A percentile compares a stretch with the other conserved stretches of the same genome.
Evolutionary conservation across 1,140 invertebrate species (phyloP).

Genomic region (Metopolophium dirhodum): DNA sequence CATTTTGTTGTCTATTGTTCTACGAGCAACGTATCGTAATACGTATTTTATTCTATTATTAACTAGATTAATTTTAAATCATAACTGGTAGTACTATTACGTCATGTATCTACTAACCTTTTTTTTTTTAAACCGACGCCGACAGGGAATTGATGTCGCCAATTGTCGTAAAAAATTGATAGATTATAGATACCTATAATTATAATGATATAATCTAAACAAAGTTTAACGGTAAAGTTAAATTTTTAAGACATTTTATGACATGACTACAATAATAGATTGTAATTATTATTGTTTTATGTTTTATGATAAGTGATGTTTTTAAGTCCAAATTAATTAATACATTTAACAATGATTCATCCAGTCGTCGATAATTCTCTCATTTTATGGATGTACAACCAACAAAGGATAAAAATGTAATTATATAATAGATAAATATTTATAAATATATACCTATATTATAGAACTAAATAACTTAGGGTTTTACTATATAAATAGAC

Average conservation of each 20-base stretch:
- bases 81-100: background rate
- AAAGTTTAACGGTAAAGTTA: background rate
- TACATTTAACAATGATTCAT: background rate
- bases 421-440: no score
- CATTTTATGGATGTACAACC: background rate
- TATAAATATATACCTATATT: background rate
- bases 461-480: background rate
- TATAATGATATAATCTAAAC: background rate
- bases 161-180: background rate
- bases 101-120: background rate
- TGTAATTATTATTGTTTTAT: background rate
- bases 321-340: background rate
- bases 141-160: no score
- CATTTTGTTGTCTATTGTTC: background rate
- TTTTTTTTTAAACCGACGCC: background rate
- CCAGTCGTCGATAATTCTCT: background rate
- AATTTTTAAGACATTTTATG: background rate
- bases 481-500: background rate
- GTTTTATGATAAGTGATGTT: background rate
- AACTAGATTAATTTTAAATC: background rate
- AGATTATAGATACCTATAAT: background rate
- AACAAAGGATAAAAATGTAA: background rate
- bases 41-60: background rate
- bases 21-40: background rate
- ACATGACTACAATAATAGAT: background rate